phyloP scores from a whole-genome alignment of 2,797 vertebrate genomes.

The Cynodonichthys magdalenae region DNA sequence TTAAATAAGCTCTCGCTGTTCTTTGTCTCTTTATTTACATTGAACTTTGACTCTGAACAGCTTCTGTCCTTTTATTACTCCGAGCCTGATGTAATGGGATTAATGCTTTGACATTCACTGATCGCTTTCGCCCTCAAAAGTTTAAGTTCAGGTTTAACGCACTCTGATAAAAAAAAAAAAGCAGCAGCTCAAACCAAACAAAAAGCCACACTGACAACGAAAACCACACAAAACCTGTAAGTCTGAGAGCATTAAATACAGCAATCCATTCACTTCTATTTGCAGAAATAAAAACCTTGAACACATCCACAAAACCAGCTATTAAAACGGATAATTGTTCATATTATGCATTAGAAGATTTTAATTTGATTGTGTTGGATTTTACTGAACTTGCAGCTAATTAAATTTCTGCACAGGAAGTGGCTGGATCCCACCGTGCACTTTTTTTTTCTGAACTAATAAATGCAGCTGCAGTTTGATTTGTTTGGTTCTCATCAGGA shows the following conservation, averaged over 20 bases:
- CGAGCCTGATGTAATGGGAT: too few relatives aligned
- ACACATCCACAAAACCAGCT: conserved; percentile 10
- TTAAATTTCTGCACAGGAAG: conserved; percentile 16
- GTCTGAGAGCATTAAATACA: conserved; percentile 13
- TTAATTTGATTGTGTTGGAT: not conserved
- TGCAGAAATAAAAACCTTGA: conserved; percentile 10
- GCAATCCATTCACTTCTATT: conserved; percentile 29
- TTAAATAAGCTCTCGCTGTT: too few relatives aligned
- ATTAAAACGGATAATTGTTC: not conserved
- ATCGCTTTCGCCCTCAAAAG: too few relatives aligned
- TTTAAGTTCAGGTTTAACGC: too few relatives aligned
- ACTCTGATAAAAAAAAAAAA: too few relatives aligned
- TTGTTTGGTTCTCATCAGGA: conserved; percentile 10
- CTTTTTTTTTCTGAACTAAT: not conserved
- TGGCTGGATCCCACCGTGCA: not conserved
- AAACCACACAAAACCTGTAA: not conserved
- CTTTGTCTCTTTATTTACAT: too few relatives aligned
- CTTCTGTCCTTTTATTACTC: too few relatives aligned
- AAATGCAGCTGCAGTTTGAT: conserved; percentile 15
- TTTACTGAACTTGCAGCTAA: conserved; percentile 6
- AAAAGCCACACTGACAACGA: too few relatives aligned
- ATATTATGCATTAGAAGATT: conserved; percentile 17
- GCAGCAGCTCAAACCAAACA: too few relatives aligned
- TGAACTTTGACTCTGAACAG: too few relatives aligned
- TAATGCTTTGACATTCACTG: too few relatives aligned